phyloP scores from a whole-genome alignment of 2,888 invertebrate species.

The Onchidella celtica region DNA sequence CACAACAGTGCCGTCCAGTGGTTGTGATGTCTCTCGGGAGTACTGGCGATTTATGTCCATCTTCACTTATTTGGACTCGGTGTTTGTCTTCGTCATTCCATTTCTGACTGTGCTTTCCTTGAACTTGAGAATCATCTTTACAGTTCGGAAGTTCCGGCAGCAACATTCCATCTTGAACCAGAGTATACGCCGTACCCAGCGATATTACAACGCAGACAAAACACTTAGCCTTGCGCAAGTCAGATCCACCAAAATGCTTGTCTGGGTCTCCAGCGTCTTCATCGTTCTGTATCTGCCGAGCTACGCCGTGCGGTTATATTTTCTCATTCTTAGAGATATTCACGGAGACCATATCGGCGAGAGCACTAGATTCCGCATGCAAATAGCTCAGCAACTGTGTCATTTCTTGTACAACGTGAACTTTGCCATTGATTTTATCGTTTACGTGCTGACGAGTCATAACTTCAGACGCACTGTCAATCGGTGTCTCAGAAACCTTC shows the following conservation, averaged over 20 bases:
- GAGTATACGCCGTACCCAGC: conserved; percentile 34
- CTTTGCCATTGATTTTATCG: conserved; percentile 66
- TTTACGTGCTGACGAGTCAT: conserved; percentile 67
- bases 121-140: conserved; percentile 58
- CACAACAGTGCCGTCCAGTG: conserved; percentile 56
- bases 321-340: conserved; percentile 58
- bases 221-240: conserved; percentile 60
- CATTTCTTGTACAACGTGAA: conserved; percentile 67
- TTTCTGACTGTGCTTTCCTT: conserved; percentile 63
- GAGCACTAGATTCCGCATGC: conserved; percentile 49
- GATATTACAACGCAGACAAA: conserved; percentile 45
- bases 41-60: conserved; percentile 58
- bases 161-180: conserved; percentile 30
- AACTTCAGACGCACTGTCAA: conserved; percentile 61
- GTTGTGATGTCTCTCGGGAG: conserved; percentile 23
- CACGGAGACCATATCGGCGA: conserved; percentile 35
- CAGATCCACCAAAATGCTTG: conserved; percentile 67
- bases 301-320: conserved; percentile 68
- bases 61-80: conserved; percentile 67
- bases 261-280: conserved; percentile 71
- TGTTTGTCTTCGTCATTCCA: conserved; percentile 66
- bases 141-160: conserved; percentile 47
- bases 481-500: conserved; percentile 42
- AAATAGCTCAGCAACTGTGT: conserved; percentile 63
- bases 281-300: conserved; percentile 73